Evolutionary conservation across 2,113 vertebrate species (phyloP), one percentile per base, ranked within the genome.

Genomic region (Leucopsar rothschildi): DNA sequence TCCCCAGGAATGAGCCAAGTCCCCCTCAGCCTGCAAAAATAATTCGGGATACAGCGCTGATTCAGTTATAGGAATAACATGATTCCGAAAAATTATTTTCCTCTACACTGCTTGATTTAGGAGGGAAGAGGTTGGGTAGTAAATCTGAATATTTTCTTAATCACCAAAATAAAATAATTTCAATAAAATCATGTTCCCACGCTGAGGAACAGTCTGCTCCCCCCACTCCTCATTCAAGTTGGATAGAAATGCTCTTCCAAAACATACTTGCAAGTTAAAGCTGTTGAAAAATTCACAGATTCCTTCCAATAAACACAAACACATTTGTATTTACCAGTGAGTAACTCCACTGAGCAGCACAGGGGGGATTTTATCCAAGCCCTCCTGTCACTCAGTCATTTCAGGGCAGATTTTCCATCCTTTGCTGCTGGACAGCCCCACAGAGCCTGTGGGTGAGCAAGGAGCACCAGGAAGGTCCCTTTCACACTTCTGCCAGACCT

Each of bases 401-500:
- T 49, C 47, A 61, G 92, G 60, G 75, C 40, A 40, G 66, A 37
- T 77, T 88, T 80, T 47, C 92, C 49, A 21, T 2, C 37, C 55
- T 0, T 7, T 44, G 14, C 49, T n/a, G 49, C 60, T 24, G 39
- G 10, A 5, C 61, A 87, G n/a, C 68, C 65, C 87, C 82, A 10
- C 23, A 13, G 78, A 73, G 31, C 63, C 79, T 1, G 0, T 0
- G 0, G 64, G 57, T 7, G 76, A 78, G 80, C 3, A 81, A 56
- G 35, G 35, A 75, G 22, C 72, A 88, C 56, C 88, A 49, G 13
- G 33, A 57, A 71, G 39, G 61, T 71, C 80, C 82, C 86, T 92
- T 93, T 69, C 88, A 76, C 92, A 88, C 93, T 90, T 86, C 88
- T 72, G 45, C 94, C 49, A 94, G 94, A 78, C 96, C 95, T 90